These are phyloP conservation scores for Vespertilio murinus DNA, from an alignment of 2,797 vertebrate species.

Conservation along the genomic window DNA sequence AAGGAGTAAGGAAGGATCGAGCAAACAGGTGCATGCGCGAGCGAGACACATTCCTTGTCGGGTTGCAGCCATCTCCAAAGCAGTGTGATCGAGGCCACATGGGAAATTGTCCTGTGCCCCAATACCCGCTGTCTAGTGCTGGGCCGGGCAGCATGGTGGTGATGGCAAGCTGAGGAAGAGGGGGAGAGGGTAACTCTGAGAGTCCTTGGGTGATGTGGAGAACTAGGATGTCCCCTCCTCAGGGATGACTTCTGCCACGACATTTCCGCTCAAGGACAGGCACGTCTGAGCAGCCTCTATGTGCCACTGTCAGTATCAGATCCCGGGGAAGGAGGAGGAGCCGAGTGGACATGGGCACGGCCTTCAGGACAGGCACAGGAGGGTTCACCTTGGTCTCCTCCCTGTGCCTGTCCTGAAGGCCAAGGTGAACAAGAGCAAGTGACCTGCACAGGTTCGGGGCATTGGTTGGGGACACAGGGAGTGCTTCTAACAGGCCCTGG, in stretches of 20 bases:
- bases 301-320: not conserved
- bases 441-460: too few species aligned
- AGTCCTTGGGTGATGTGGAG: not conserved
- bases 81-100: accelerated
- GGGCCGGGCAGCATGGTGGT: not conserved
- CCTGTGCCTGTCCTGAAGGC: too few species aligned
- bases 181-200: not conserved
- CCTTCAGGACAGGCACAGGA: not conserved
- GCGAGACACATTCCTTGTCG: too few species aligned
- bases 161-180: not conserved
- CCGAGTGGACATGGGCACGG: too few species aligned
- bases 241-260: accelerated
- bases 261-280: not conserved
- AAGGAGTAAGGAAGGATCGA: not conserved
- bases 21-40: accelerated
- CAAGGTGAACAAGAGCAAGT: too few species aligned
- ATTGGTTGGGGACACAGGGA: not conserved
- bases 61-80: not conserved
- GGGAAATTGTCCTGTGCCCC: too few species aligned
- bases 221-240: not conserved
- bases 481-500: too few species aligned
- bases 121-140: accelerated
- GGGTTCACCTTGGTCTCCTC: too few species aligned
- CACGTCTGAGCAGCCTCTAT: not conserved
- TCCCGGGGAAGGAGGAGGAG: too few species aligned